Evolutionary conservation across 1,140 invertebrate genomes (phyloP).

Genomic region (Drosophila orena): DNA sequence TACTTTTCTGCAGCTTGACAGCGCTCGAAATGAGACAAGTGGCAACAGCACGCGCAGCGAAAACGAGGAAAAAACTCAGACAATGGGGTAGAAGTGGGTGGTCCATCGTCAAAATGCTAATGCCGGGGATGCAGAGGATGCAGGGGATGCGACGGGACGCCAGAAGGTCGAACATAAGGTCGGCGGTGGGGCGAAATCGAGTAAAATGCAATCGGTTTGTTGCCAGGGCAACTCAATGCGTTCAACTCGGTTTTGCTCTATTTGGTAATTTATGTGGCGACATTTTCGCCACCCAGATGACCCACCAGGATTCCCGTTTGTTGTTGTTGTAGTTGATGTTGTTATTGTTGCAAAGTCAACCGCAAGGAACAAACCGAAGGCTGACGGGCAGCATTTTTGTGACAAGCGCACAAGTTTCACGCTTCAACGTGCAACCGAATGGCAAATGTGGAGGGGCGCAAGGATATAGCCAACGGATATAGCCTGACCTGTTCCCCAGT

Average conservation of each 20-base stretch:
- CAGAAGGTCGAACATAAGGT: conserved; percentile 2
- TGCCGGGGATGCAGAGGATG: conserved; percentile 17
- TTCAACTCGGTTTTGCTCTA: conserved; percentile 42
- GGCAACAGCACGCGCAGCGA: conserved; percentile 52
- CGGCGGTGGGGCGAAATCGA: conserved; percentile 20
- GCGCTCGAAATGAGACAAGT: conserved; percentile 67
- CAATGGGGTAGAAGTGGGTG: background rate
- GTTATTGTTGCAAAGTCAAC: conserved; percentile 32
- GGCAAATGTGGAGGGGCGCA: conserved; percentile 23
- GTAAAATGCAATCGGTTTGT: conserved; percentile 52
- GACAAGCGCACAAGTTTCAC: conserved; percentile 80
- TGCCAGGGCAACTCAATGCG: conserved; percentile 52
- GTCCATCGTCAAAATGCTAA: conserved; percentile 55
- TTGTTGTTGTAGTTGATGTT: background rate
- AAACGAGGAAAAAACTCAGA: conserved; percentile 1
- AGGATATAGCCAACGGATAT: conserved; percentile 22
- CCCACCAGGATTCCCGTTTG: background rate
- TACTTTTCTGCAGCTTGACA: conserved; percentile 56
- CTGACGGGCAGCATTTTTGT: conserved; percentile 78
- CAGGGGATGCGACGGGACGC: background rate
- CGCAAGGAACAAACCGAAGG: conserved; percentile 51
- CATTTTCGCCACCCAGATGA: conserved; percentile 20
- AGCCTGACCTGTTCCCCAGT: conserved; percentile 46
- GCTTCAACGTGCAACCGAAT: conserved; percentile 69
- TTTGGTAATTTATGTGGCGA: conserved; percentile 77